phyloP scores from a whole-genome alignment of 2,797 vertebrate genomes.

The Pseudotriccus pelzelni region DNA sequence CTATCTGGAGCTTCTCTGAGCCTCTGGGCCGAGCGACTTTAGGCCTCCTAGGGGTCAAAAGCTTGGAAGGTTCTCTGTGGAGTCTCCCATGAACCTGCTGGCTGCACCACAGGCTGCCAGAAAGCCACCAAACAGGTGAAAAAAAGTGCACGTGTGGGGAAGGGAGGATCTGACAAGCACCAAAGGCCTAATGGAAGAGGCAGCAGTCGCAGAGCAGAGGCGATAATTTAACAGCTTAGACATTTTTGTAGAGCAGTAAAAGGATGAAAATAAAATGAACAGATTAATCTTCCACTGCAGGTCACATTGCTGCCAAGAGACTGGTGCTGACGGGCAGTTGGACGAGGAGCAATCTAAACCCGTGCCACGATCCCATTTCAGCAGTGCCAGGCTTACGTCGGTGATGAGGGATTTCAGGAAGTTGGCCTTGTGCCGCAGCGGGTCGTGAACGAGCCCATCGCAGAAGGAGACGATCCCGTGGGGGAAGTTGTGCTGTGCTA shows the following conservation, averaged over 20 bases:
- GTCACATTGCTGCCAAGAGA: constrained; percentile 7
- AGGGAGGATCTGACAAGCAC: neutral
- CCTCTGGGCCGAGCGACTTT: neutral
- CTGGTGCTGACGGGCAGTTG: neutral
- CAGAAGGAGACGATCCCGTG: constrained; percentile 98
- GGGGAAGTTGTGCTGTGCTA: constrained; percentile 99
- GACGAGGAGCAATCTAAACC: neutral
- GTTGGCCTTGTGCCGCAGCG: constrained; percentile 95
- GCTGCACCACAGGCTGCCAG: neutral
- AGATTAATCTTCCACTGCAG: constrained; percentile 33
- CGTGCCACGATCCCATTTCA: fast-evolving
- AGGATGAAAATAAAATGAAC: constrained; percentile 25
- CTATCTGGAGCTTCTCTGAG: neutral
- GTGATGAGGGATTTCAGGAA: constrained; percentile 93
- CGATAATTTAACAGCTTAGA: neutral
- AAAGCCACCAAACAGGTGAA: neutral
- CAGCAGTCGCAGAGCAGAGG: neutral
- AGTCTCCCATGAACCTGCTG: neutral
- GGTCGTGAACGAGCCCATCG: constrained; percentile 95
- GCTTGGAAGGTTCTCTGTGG: neutral
- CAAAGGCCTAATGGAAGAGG: neutral
- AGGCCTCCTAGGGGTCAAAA: neutral
- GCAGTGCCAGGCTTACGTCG: constrained; percentile 78
- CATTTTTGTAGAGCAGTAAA: constrained; percentile 2
- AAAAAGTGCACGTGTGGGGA: fast-evolving